Conservation (phyloP, 2,113 vertebrate genomes). For the Grammomys surdaster region DNA sequence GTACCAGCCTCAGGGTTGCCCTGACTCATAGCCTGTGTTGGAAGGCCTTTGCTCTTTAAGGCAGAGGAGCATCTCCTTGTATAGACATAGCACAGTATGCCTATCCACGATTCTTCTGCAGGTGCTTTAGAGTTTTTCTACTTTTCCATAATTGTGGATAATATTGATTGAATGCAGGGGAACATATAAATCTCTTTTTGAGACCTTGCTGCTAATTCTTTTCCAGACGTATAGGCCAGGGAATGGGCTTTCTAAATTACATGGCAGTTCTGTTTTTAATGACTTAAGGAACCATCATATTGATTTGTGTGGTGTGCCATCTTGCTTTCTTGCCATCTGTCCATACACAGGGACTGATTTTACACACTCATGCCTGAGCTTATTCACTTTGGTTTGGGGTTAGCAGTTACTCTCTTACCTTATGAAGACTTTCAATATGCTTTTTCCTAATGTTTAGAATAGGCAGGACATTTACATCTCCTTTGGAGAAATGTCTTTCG, state of each 20-base stretch:
- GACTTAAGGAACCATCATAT: background rate
- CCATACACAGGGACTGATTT: background rate
- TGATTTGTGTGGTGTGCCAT: background rate
- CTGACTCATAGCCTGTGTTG: background rate
- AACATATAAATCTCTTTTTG: background rate
- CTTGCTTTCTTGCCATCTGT: background rate
- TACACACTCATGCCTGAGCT: background rate
- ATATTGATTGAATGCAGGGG: background rate
- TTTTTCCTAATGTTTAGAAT: background rate
- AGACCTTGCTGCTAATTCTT: background rate
- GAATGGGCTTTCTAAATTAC: background rate
- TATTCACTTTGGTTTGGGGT: background rate
- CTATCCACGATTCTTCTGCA: background rate
- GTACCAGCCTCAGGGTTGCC: background rate
- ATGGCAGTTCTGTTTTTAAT: background rate
- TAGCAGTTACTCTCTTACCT: background rate
- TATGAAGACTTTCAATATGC: background rate
- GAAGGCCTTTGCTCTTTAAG: background rate
- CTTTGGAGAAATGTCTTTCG: background rate
- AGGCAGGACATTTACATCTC: background rate
- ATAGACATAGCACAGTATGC: background rate
- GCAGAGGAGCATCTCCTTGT: background rate
- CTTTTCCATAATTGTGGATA: background rate
- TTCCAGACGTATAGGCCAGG: background rate
- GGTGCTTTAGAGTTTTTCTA: background rate